phyloP scores from a whole-genome alignment of 1,140 invertebrate species.

The Prorops nasuta region DNA sequence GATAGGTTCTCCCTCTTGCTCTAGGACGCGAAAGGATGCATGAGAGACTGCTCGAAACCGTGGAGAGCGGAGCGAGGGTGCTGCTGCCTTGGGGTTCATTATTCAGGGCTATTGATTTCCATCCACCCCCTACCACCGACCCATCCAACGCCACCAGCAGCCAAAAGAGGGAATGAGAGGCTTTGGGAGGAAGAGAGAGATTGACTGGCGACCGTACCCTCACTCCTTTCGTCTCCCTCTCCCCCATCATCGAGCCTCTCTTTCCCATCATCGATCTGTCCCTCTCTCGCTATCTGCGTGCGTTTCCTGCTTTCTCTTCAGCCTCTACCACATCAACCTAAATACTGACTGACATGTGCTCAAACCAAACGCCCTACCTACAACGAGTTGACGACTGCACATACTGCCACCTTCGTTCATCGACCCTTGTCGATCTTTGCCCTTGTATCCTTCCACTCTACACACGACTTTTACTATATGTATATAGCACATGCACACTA shows the following conservation, averaged over 20 bases:
- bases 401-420: constrained; percentile 2
- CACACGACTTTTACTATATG: too few species aligned
- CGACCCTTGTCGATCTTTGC: not conserved
- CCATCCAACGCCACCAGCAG: constrained; percentile 42
- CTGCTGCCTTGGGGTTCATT: constrained; percentile 52
- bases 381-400: constrained; percentile 17
- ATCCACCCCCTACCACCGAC: constrained; percentile 45
- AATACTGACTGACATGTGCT: constrained; percentile 33
- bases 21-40: constrained; percentile 34
- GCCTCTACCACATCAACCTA: constrained; percentile 32
- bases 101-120: constrained; percentile 56
- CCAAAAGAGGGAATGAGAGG: constrained; percentile 17
- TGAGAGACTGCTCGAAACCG: constrained; percentile 39
- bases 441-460: not conserved
- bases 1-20: not conserved
- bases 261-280: constrained; percentile 6
- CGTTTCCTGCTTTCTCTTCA: constrained; percentile 9
- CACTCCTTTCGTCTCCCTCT: constrained; percentile 9
- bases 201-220: constrained; percentile 32
- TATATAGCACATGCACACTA: too few species aligned
- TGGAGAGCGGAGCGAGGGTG: constrained; percentile 36
- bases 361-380: constrained; percentile 26
- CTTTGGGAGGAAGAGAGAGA: constrained; percentile 26
- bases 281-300: constrained; percentile 9
- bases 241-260: constrained; percentile 12